phyloP scores from a whole-genome alignment of 2,888 invertebrate species.

The Drosophila conformis region DNA sequence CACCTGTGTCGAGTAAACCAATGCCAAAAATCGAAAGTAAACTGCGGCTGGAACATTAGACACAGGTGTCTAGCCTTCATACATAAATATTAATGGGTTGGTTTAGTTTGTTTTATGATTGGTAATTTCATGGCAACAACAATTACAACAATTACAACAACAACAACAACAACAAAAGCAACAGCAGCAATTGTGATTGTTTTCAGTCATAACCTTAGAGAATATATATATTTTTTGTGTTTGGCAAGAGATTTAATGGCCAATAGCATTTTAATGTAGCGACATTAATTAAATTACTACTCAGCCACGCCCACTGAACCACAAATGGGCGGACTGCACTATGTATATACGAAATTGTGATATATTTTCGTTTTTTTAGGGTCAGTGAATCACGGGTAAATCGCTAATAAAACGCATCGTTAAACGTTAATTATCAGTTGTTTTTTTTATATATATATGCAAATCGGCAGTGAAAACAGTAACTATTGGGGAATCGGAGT shows the following conservation, averaged over 20 bases:
- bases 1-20: slow-evolving; percentile 3
- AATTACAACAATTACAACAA: slow-evolving; percentile 12
- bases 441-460: slow-evolving; percentile 1
- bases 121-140: slow-evolving; percentile 38
- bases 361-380: slow-evolving; percentile 15
- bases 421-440: slow-evolving; percentile 53
- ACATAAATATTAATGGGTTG: slow-evolving; percentile 68
- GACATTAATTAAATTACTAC: slow-evolving; percentile 33
- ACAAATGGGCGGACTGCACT: slow-evolving; percentile 9
- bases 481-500: neutral
- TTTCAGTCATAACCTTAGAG: slow-evolving; percentile 18
- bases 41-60: slow-evolving; percentile 32
- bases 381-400: slow-evolving; percentile 41
- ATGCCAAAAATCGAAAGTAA: slow-evolving; percentile 64
- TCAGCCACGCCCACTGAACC: slow-evolving; percentile 21
- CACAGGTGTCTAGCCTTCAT: slow-evolving; percentile 63
- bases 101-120: slow-evolving; percentile 26
- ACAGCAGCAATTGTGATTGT: slow-evolving; percentile 29
- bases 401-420: slow-evolving; percentile 61
- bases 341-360: neutral
- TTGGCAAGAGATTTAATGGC: slow-evolving; percentile 3
- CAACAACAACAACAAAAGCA: neutral
- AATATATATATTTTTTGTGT: slow-evolving; percentile 6
- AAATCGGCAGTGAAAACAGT: slow-evolving; percentile 8
- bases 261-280: slow-evolving; percentile 16